Base-by-base conservation (phyloP, 2,113 vertebrate species). In the Cyrtonyx montezumae region DNA sequence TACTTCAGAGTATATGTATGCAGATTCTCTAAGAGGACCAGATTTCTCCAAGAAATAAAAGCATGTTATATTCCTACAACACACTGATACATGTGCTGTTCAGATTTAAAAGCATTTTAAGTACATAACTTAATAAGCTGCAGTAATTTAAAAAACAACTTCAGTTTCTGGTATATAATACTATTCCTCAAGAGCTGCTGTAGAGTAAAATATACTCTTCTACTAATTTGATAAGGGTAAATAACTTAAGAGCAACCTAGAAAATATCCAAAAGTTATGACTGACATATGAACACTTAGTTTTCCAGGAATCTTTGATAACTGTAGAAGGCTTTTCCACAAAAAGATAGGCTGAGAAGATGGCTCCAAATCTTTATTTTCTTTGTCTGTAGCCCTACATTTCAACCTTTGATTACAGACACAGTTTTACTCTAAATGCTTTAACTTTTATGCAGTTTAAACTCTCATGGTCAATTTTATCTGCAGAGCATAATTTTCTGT, bases 381-480 rank as follows among this genome's bases (percentile, higher is more conserved):
- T 66, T 87, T 83, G 3, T 80, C 84, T 82, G 37, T 32, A 92
- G 78, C 21, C 11, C 26, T 89, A 19, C 28, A 63, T 74, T 80
- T 89, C 46, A 65, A 9, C 8, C 42, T n/a, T 49, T 67, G 42
- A 73, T 20, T 61, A 48, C 63, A 84, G 43, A 20, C 25, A 61
- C 22, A 28, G 4, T 37, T 90, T 84, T 63, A 21, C 75, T 79
- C 62, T 43, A 67, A 87, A 91, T 88, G 55, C 63, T 94, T 96
- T 93, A 59, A 76, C 18, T 86, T 93, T 94, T 83, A 89, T 91
- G 84, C 69, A 40, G 40, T 91, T 65, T 88, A 78, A 80, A 75
- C 92, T 96, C 93, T 96, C 95, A 95, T 15, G 79, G 84, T 90
- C 94, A 90, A 90, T 67, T 94, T 97, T 96, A 96, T 97, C 96